Base-by-base conservation (phyloP, 2,888 invertebrate genomes). In the Unio pictorum region DNA sequence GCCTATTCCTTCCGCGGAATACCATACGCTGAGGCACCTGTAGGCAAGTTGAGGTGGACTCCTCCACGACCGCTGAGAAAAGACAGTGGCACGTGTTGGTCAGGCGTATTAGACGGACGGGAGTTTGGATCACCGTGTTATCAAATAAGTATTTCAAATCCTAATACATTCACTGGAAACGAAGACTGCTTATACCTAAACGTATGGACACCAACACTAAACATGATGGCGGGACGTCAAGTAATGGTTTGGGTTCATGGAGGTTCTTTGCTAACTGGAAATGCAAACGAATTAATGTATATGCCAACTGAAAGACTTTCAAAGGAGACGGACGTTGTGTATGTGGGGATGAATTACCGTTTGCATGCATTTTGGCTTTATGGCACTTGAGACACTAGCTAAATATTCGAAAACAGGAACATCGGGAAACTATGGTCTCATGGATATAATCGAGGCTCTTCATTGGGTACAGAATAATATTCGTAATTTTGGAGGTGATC, bases 301-400 rank as follows among this genome's bases (percentile, higher is more conserved):
- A 68, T 72, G 56, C 95, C 96, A 0, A 94, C 95, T 0, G 93
- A 95, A 0, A 91, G 94, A 61, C 93, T 95, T 76, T 94, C 96
- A 0, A 92, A 93, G 65, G 93, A 94, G 4, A 93, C 94, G 73
- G 94, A 96, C 87, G 94, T 95, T 4, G 94, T 97, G 17, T 95
- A 95, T 87, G 96, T 97, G 1, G 92, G 95, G 73, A 95, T 96
- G 4, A 96, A 96, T 86, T 96, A 96, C 90, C 93, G 96, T 82
- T 90, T 94, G 58, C 91, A 92, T 18, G 89, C 91, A 1, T 90
- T 90, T 92, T 71, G 97, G 97, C 6, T 97, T 96, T 88, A 91
- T 97, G 61, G 94, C 96, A 0, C 83, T 89, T 55, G 84, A 87
- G 68, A 91, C 93, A 54, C 66, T 84, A 23, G 74, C 80, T 23